phyloP scores from a whole-genome alignment of 2,888 invertebrate species.

The Leucoma salicis region DNA sequence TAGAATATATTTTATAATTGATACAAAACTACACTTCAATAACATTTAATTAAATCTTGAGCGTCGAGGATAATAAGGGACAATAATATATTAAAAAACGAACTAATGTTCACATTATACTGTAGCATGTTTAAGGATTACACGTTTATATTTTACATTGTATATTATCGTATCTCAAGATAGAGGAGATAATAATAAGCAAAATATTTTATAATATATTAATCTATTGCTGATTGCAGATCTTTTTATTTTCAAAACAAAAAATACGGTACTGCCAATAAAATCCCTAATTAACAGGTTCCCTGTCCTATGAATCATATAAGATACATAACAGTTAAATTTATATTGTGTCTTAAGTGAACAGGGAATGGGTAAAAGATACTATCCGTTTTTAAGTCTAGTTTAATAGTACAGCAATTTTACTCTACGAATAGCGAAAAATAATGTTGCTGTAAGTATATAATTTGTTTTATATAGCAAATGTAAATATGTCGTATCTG shows the following conservation, averaged over 20 bases:
- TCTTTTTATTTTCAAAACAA: constrained; percentile 9
- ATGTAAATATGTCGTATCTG: constrained; percentile 24
- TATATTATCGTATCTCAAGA: constrained; percentile 40
- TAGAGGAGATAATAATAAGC: constrained; percentile 38
- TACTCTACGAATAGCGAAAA: no score
- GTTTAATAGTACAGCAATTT: no score
- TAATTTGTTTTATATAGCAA: no score
- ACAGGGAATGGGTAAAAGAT: no score
- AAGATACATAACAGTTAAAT: no score
- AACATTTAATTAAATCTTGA: constrained; percentile 21
- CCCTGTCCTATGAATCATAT: no score
- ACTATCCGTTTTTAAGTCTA: no score
- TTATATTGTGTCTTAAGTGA: no score
- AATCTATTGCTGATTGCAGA: constrained; percentile 39
- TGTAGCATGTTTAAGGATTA: constrained; percentile 45
- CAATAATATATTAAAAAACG: constrained; percentile 10
- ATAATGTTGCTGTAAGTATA: no score
- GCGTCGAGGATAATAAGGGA: constrained; percentile 18
- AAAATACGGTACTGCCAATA: background rate
- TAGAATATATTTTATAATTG: constrained; percentile 4
- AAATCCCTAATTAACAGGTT: no score
- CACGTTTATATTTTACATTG: constrained; percentile 31
- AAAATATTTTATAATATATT: constrained; percentile 21
- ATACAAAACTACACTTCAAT: constrained; percentile 26
- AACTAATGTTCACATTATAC: constrained; percentile 54